Base-by-base conservation (phyloP, 2,797 vertebrate species). In the Gadopsis bispinosus region DNA sequence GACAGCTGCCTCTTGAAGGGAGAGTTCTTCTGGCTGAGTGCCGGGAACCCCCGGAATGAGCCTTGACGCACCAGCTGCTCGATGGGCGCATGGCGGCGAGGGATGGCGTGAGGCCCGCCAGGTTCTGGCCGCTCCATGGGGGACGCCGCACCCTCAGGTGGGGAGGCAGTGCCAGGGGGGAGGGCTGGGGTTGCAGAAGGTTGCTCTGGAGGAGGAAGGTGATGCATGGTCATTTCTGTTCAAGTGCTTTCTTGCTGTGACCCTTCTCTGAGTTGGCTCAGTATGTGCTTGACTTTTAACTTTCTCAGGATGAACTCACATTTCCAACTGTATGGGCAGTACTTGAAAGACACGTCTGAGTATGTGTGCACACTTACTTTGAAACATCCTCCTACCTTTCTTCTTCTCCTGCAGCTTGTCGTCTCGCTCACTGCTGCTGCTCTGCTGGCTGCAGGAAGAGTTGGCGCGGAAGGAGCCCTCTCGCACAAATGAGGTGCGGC, bases 1-100 rank as follows among this genome's bases (percentile, higher is more conserved):
- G 97, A 98, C 88, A 98, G 96, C 91, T 98, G 97, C 47, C 97
- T 93, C 90, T 98, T 98, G 84, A 98, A 98, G 29, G 97, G 97
- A 0, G 97, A 98, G 90, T 98, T 98, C 89, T 97, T 98, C 95
- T 96, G 95, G 86, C 97, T 98, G 48, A 98, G 96, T 0, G 97
- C 95, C 0, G 97, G 97, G 84, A 98, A 98, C 31, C 97, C 97
- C 0, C 97, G 94, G 88, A 98, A 98, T 2, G 97, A 98, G 53
- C 97, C 97, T 75, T 98, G 97, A 3, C 97, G 95, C 71, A 98
- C 97, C 88, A 98, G 94, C 95, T 98, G 97, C 84, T 98, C 97
- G 37, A 98, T 93, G n/a, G 97, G 97, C 0, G 97, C 97, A 0
- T 98, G 97, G 67, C 97, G 96, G 13, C 97, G 96, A 0, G 97